Base-by-base conservation (phyloP, 1,140 invertebrate genomes). In the Diabrotica virgifera region DNA sequence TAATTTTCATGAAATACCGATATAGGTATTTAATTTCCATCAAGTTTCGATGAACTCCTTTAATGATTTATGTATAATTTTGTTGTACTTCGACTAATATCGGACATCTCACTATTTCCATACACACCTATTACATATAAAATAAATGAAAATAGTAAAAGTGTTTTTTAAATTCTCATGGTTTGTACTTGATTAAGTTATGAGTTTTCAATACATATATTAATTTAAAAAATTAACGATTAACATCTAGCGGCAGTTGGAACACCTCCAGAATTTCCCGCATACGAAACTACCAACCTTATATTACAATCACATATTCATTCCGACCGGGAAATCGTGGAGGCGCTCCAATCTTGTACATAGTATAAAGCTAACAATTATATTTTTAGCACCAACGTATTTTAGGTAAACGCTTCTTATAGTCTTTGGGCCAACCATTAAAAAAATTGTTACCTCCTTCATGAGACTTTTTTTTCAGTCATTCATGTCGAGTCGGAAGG, bases 181-280 rank as follows among this genome's bases (percentile, higher is more conserved):
- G 52, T 66, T 66, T 66, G 64, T 66, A 66, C 64, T 66, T 55
- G 56, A 62, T 56, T 62, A 62, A 65, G 58, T 56, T 66, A 59
- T 62, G 59, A 62, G 52, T 62, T 14, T 52, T 53, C 35, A 11
- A 62, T 59, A 62, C 52, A 51, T 36, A 10, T 36, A 50, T 62
- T 14, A 13, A 54, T 37, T 62, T 24, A 24, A 24, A 62, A 62
- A 62, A 53, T 59, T 59, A 59, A 62, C 52, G 53, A 62, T 51
- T 62, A 62, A 62, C 59, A 62, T 62, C 59, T 62, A 62, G 8
- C 58, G 50, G 8, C 5, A 50, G 52, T 35, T 62, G 52, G 6
- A 51, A 53, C 36, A 6, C 6, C 35, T 13, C 38, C 59, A 13
- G 6, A 35, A 51, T 62, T 53, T 62, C 46, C 36, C 52, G 10